A percentile compares a stretch with the other conserved stretches of the same genome.
Conservation (phyloP, 1,140 invertebrate genomes). For the Psilanteris sp. region DNA sequence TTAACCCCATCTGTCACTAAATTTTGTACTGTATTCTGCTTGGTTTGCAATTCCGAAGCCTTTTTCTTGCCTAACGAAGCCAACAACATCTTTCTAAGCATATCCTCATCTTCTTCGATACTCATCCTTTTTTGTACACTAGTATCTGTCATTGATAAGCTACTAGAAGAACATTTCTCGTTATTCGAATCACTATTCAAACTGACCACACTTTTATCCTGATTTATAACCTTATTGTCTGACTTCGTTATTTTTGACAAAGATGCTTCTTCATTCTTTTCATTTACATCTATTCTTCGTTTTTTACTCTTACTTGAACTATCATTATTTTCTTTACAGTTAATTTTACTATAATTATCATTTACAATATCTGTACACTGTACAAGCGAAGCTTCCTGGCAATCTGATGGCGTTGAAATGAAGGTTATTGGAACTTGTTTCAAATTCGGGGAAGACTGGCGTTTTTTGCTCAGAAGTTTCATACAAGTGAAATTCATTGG, state of each 20-base stretch:
- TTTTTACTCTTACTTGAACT: too few relatives aligned
- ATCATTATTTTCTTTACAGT: too few relatives aligned
- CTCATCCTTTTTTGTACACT: conserved; percentile 66
- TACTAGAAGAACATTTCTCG: not conserved
- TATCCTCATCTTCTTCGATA: conserved; percentile 76
- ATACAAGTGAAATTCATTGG: too few relatives aligned
- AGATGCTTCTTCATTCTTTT: too few relatives aligned
- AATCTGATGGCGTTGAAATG: not conserved
- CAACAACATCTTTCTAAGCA: conserved; percentile 70
- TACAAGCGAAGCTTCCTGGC: too few relatives aligned
- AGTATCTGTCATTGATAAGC: not conserved
- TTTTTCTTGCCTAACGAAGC: conserved; percentile 73
- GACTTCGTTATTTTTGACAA: too few relatives aligned
- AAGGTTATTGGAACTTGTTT: conserved; percentile 25
- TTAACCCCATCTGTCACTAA: too few relatives aligned
- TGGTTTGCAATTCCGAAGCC: conserved; percentile 12
- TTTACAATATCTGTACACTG: too few relatives aligned
- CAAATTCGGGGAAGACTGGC: conserved; percentile 10
- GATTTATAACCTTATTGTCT: too few relatives aligned
- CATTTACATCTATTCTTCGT: too few relatives aligned
- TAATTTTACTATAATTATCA: too few relatives aligned
- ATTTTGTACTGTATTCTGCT: not conserved
- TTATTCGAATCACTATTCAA: not conserved
- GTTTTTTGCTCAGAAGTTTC: not conserved
- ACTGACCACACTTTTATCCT: too few relatives aligned